Base-by-base conservation (phyloP, 2,113 vertebrate genomes). In the Pseudorasbora parva region DNA sequence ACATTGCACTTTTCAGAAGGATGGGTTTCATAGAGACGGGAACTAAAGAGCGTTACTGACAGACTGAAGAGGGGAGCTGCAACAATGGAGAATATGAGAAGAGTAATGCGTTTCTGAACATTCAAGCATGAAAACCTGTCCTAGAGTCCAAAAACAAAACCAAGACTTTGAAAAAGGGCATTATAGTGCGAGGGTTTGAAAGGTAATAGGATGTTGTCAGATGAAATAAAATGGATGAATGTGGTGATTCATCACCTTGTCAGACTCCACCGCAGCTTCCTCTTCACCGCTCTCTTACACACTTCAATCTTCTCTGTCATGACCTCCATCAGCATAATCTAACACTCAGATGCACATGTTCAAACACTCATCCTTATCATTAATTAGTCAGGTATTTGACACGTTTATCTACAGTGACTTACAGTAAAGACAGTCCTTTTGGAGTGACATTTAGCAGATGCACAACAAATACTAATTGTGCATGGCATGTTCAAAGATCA, bases 241-340 rank as follows among this genome's bases (percentile, higher is more conserved):
- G 78, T 84, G 78, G 78, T 86, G 78, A 84, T 86, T 86, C 68
- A 86, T 86, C 85, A 81, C 78, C 82, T 81, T 81, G 82, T 84
- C 82, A 66, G 47, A 60, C 33, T 80, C 33, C 30, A 49, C 45
- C 59, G 78, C 59, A 83, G 45, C 76, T 74, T 37, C 7, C 21
- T 66, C 76, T 80, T 79, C 41, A 62, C 11, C 37, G 10, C 49
- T 77, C 72, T 51, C 74, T 76, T 43, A 41, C 69, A 73, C 71
- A 25, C 64, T 37, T 62, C 60, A 30, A 27, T 64, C n/a, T 21
- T 41, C 64, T 30, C 72, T 74, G 72, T 74, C 72, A 30, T 0
- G 72, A 74, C 72, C 72, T 74, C 47, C 72, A 74, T 74, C 47
- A 27, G 19, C 47, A 17, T 49, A 51, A 9, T 74, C 72, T 72